Base-by-base conservation (phyloP, 2,113 vertebrate species). In the Hypomesus transpacificus region DNA sequence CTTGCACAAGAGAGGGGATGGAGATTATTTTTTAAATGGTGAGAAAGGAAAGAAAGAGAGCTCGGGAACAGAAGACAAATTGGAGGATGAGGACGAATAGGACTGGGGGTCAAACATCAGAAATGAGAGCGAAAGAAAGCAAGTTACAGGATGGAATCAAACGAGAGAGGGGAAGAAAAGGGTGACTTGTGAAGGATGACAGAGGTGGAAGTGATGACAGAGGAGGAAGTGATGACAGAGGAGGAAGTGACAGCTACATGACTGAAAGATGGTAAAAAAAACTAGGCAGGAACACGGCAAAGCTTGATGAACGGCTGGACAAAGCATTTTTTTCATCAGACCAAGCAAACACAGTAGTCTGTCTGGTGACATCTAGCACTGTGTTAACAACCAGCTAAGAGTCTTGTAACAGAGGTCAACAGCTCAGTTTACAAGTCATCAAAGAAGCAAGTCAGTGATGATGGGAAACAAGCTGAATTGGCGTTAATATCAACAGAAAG, bases 21-120 rank as follows among this genome's bases (percentile, higher is more conserved):
- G 39, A 34, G 31, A 8, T 8, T 5, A 11, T 46, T 46, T 11
- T 11, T 8, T 11, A 9, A 46, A 46, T 1, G 9, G 39, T 5
- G 39, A 46, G 39, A 71, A 58, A 46, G 59, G 61, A 70, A 63
- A 70, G 54, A 58, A n/a, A 58, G 52, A 46, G 13, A 20, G 50
- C 73, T 34, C 24, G 95, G 94, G 94, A 95, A 95, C 89, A 95
- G 94, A 86, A 95, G 94, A 93, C 94, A 93, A 94, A 94, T 95
- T 94, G 95, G 94, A 94, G 86, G 91, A 46, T 46, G 39, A 46
- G 93, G 90, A 93, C 4, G 22, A 46, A 69, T 2, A 46, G 63
- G 53, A 61, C 21, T 61, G 59, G 59, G 1, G 59, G 24, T 20
- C 20, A 26, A 3, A 60, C 14, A 26, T 61, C 21, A 61, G 18